Evolutionary conservation across 2,888 invertebrate species (phyloP).

Genomic region (Polydesmus complanatus): DNA sequence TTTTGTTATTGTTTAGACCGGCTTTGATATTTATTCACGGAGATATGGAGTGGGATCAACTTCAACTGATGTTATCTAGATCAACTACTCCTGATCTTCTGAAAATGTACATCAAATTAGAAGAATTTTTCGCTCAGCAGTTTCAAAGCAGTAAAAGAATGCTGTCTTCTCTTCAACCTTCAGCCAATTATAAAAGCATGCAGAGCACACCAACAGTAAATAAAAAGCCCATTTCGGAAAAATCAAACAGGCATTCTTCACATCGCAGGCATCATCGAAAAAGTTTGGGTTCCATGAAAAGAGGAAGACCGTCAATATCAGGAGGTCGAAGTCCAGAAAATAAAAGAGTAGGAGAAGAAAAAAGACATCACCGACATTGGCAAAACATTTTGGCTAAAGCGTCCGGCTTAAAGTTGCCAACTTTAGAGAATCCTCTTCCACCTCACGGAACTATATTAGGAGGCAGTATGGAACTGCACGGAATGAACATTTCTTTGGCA

Average conservation of each 20-base stretch:
- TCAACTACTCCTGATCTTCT: constrained; percentile 92
- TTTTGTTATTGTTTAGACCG: constrained; percentile 40
- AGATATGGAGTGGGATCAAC: constrained; percentile 83
- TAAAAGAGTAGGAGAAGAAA: constrained; percentile 15
- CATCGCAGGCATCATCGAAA: background rate
- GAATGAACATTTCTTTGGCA: constrained; percentile 77
- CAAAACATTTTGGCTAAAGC: constrained; percentile 71
- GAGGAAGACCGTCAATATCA: background rate
- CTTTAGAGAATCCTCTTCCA: constrained; percentile 34
- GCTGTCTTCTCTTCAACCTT: constrained; percentile 51
- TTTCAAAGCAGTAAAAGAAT: constrained; percentile 89
- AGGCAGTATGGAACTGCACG: constrained; percentile 61
- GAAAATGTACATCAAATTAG: constrained; percentile 91
- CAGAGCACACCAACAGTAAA: background rate
- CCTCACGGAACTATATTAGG: constrained; percentile 57
- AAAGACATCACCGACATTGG: constrained; percentile 83
- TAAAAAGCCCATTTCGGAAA: background rate
- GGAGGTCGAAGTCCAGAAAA: background rate
- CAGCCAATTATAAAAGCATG: constrained; percentile 25
- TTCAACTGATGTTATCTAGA: constrained; percentile 92
- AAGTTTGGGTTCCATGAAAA: background rate
- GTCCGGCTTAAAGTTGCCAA: constrained; percentile 60
- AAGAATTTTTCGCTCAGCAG: constrained; percentile 96
- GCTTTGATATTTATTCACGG: constrained; percentile 85
- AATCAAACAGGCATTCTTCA: background rate